Evolutionary conservation across 2,797 vertebrate species (phyloP), one percentile per base, ranked within the genome.

Genomic region (Hyperoplus lanceolatus): DNA sequence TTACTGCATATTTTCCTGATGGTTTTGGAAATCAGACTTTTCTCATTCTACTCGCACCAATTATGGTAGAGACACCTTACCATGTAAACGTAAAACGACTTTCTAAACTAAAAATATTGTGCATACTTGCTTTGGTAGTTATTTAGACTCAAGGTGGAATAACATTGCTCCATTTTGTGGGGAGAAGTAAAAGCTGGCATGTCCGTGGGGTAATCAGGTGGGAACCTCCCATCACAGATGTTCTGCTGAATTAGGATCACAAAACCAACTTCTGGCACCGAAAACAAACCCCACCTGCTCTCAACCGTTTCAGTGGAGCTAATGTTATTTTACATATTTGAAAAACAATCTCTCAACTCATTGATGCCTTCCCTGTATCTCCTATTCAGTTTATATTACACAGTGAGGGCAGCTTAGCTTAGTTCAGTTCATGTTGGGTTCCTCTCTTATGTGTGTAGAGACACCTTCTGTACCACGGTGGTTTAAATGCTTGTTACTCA

Each of bases 181-280:
- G 13, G 66, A 53, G 21, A 39, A 68, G 46, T 58, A 61, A 80
- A 78, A 85, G 82, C 79, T 80, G 70, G 77, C 46, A 65, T 70
- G 75, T 89, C 90, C 79, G 79, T 78, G 49, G 85, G 81, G 89
- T 80, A 38, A 79, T 90, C 79, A 79, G 70, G 74, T 79, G 69
- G 73, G 68, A 56, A 73, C 92, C 87, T 86, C 89, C 90, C 86
- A 89, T 90, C 86, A 46, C 90, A 92, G 90, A 90, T 93, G 91
- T 90, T 91, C 69, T 54, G 73, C 83, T 88, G 84, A 87, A 87
- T 90, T 83, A 81, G 67, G 70, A 87, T 87, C 86, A 82, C 60
- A 68, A 83, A 84, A 83, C 65, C 48, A 70, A 83, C 36, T 81
- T 80, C 74, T 79, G 70, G 57, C 75, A 77, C 16, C 6, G 14